Percentiles rank a stretch among this genome's conserved stretches.
Conservation (phyloP, 1,140 invertebrate species). For the Bombus pyrosoma region DNA sequence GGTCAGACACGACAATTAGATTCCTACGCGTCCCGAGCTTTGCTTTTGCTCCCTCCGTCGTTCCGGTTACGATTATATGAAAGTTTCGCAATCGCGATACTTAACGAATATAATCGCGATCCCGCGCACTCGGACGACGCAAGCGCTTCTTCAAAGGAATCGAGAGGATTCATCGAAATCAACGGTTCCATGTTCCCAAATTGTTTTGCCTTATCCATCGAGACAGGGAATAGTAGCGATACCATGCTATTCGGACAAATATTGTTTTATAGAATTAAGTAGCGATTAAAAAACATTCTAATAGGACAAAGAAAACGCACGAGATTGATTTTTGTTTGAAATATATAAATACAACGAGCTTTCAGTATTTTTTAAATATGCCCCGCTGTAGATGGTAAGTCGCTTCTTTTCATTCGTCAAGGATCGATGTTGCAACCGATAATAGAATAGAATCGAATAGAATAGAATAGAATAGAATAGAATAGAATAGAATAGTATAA, state of each 20-base stretch:
- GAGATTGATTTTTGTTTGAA: no score
- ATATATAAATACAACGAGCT: no score
- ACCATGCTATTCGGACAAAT: background rate
- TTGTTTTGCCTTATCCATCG: background rate
- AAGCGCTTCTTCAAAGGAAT: no score
- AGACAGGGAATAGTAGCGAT: no score
- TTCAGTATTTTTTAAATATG: no score
- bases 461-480: background rate
- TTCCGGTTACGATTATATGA: slow-evolving; percentile 51
- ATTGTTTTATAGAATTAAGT: rapidly evolving
- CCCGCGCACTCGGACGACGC: no score
- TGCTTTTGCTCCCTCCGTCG: slow-evolving; percentile 52
- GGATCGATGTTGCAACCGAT: background rate
- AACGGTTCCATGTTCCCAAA: background rate
- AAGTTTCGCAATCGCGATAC: slow-evolving; percentile 39
- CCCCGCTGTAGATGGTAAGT: no score
- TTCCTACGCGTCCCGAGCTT: slow-evolving; percentile 57
- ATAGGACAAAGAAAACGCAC: no score
- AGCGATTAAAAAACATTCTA: no score
- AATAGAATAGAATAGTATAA: background rate
- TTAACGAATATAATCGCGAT: background rate
- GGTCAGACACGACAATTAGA: slow-evolving; percentile 69
- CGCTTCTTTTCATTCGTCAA: background rate
- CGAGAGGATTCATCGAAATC: background rate
- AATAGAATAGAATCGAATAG: background rate